These are phyloP conservation scores for Pseudomugil gertrudae DNA, from an alignment of 2,797 vertebrate species.

Conservation along the genomic window DNA sequence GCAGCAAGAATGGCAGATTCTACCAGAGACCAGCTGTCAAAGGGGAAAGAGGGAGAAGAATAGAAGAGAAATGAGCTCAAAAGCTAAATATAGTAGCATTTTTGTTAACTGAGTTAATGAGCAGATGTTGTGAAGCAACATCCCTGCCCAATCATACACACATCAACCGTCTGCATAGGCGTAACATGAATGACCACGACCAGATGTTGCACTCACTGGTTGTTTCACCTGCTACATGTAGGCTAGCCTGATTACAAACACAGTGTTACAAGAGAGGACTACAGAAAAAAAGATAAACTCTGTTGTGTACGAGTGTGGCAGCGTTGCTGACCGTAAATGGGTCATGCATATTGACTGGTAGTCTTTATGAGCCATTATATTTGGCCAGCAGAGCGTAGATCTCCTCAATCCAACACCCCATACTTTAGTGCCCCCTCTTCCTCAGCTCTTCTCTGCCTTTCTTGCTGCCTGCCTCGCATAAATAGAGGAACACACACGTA, in stretches of 20 bases:
- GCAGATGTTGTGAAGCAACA: slow-evolving; percentile 63
- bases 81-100: slow-evolving; percentile 61
- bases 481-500: slow-evolving; percentile 9
- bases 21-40: slow-evolving; percentile 48
- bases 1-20: slow-evolving; percentile 31
- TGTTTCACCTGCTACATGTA: slow-evolving; percentile 30
- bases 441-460: slow-evolving; percentile 36
- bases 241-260: slow-evolving; percentile 29
- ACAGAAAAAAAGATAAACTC: slow-evolving; percentile 22
- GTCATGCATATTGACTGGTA: slow-evolving; percentile 66
- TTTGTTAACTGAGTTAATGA: slow-evolving; percentile 53
- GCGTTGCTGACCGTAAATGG: slow-evolving; percentile 56
- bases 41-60: slow-evolving; percentile 34
- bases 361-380: slow-evolving; percentile 60
- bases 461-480: neutral
- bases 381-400: slow-evolving; percentile 61
- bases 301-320: slow-evolving; percentile 37
- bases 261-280: neutral
- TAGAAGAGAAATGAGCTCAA: slow-evolving; percentile 22
- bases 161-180: slow-evolving; percentile 27
- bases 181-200: slow-evolving; percentile 27
- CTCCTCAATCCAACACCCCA: slow-evolving; percentile 36
- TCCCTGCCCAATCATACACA: slow-evolving; percentile 18
- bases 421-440: slow-evolving; percentile 18
- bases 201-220: slow-evolving; percentile 46